These are phyloP conservation scores for Peromyscus melanophrys DNA, from an alignment of 2,797 vertebrate genomes.

Conservation along the genomic window DNA sequence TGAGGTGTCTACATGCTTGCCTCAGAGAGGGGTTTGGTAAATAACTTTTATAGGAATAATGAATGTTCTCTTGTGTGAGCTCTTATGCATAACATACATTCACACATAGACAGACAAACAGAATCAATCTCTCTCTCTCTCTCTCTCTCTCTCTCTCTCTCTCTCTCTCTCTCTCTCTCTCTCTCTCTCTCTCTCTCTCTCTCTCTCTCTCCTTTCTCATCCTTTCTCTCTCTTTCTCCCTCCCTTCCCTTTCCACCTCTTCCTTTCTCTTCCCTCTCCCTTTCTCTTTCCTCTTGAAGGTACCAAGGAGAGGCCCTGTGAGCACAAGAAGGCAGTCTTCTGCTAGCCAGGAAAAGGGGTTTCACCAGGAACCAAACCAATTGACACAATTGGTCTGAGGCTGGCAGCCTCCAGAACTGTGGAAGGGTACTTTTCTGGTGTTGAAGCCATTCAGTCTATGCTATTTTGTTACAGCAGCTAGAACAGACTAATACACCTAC, in stretches of 20 bases:
- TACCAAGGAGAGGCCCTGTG: not conserved
- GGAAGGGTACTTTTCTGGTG: not conserved
- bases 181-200: not conserved
- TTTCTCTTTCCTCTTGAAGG: not conserved
- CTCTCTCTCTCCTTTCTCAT: not conserved
- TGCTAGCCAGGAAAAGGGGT: not conserved
- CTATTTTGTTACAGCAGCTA: not conserved
- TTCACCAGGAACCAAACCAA: not conserved
- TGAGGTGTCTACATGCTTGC: not conserved
- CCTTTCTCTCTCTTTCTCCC: not conserved
- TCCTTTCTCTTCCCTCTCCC: not conserved
- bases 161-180: not conserved
- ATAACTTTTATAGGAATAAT: constrained; percentile 28
- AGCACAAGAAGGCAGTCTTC: not conserved
- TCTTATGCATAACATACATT: not conserved
- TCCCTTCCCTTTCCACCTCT: not conserved
- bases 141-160: not conserved
- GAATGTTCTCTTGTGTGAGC: not conserved
- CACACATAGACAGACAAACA: not conserved
- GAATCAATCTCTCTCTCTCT: not conserved
- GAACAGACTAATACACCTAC: not conserved
- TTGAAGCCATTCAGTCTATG: not conserved
- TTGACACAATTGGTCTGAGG: not conserved
- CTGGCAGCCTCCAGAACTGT: not conserved
- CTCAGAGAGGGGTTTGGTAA: not conserved